Conservation (phyloP, 1,140 invertebrate genomes). For the Leucophenga varia region DNA sequence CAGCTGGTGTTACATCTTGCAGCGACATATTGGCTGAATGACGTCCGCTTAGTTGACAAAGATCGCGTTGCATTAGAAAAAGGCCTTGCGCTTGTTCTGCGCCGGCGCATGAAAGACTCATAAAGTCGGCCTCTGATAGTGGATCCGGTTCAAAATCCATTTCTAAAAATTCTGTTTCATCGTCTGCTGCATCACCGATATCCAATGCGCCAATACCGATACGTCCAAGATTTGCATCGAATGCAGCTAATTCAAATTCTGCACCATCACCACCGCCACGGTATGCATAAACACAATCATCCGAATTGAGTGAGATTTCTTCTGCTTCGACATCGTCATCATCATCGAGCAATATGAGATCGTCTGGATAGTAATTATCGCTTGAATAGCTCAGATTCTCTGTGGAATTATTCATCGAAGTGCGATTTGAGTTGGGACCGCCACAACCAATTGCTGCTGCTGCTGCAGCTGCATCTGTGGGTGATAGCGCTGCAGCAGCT, state of each 20-base stretch:
- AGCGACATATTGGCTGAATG: constrained; percentile 7
- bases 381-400: constrained; percentile 49
- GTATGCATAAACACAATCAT: constrained; percentile 53
- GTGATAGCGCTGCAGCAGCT: constrained; percentile 29
- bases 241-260: constrained; percentile 33
- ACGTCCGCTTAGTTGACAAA: constrained; percentile 34
- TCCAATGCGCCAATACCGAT: constrained; percentile 20
- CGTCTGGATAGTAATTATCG: constrained; percentile 48
- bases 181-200: constrained; percentile 24
- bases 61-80: constrained; percentile 44
- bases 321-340: constrained; percentile 40
- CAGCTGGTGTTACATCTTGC: constrained; percentile 18
- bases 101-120: constrained; percentile 14
- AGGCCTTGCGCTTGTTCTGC: constrained; percentile 25
- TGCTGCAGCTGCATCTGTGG: constrained; percentile 23
- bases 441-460: constrained; percentile 9
- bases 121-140: constrained; percentile 42
- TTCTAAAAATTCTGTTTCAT: constrained; percentile 52
- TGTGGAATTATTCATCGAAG: constrained; percentile 50
- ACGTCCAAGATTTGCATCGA: constrained; percentile 26
- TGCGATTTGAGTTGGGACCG: constrained; percentile 40
- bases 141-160: constrained; percentile 55
- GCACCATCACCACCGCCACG: constrained; percentile 44
- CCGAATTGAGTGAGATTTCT: constrained; percentile 47
- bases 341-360: constrained; percentile 43